Conservation (phyloP, 2,888 invertebrate genomes). For the Cheilosia scutellata region DNA sequence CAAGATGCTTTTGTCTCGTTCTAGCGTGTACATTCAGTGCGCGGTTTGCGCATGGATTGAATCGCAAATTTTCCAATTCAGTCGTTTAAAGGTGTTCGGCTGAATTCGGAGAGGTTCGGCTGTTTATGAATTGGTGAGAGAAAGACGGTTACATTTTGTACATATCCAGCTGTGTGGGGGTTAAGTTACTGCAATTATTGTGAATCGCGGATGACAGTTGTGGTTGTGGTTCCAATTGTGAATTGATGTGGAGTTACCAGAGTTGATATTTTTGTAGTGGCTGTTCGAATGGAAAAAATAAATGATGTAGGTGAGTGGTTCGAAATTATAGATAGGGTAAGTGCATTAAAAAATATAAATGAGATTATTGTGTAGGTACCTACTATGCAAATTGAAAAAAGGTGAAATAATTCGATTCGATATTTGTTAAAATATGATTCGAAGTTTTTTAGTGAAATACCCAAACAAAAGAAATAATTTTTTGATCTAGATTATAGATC, state of each 20-base stretch:
- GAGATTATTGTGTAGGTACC: no score
- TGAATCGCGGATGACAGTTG: conserved; percentile 56
- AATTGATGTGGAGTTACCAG: conserved; percentile 66
- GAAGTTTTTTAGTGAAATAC: no score
- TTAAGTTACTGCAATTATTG: conserved; percentile 38
- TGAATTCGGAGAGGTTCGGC: conserved; percentile 62
- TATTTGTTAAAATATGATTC: no score
- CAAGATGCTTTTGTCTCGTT: conserved; percentile 19
- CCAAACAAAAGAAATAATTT: no score
- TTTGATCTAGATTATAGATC: no score
- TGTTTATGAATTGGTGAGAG: conserved; percentile 52
- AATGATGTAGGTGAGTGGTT: background rate
- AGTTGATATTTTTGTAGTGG: conserved; percentile 25
- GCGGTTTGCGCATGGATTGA: conserved; percentile 17
- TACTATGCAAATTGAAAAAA: no score
- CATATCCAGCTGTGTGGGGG: conserved; percentile 37
- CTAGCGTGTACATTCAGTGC: conserved; percentile 6
- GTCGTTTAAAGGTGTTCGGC: conserved; percentile 40
- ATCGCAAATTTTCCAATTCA: conserved; percentile 58
- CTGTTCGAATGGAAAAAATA: conserved; percentile 18
- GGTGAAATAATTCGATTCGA: no score
- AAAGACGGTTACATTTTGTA: conserved; percentile 49
- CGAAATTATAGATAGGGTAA: no score
- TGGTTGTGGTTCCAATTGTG: conserved; percentile 59
- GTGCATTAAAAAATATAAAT: no score